Base-by-base conservation (phyloP, 2,797 vertebrate species). In the Okamejei kenojei region DNA sequence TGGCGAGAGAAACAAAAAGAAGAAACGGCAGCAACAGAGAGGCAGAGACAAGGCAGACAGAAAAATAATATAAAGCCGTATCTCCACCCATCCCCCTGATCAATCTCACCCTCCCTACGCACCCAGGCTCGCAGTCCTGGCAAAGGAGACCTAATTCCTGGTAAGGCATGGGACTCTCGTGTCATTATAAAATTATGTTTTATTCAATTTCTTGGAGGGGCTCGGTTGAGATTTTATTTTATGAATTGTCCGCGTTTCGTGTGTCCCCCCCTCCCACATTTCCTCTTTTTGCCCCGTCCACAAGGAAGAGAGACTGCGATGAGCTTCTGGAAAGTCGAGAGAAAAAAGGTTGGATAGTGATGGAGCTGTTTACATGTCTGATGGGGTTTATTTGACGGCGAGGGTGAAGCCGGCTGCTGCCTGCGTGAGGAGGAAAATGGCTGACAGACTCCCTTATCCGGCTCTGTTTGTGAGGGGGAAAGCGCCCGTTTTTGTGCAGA, bases 371-470 rank as follows among this genome's bases (percentile, higher is more conserved):
- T 92, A 92, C 71, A 92, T 76, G 71, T 92, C 71, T 92, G 38
- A 92, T 45, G 45, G 90, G 90, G 35, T 4, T 45, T 45, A 45
- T 92, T 74, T 92, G 90, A 76, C 90, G 90, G 68, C 29, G 71
- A 76, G 10, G 68, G 90, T 74, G 35, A 76, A 92, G 90, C 90
- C 90, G 90, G 90, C 71, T 92, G 90, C 68, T 92, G 90, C 38
- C 38, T 92, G 90, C 95, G 96, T 95, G 95, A 94, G 94, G 95
- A 94, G 96, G 96, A 96, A 96, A 96, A 96, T 96, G 96, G 96
- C 96, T 96, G 96, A 96, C 96, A 94, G 94, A 94, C 96, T 94
- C 93, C 94, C 95, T 95, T 94, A 95, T 94, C 94, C 93, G 95
- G 94, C 94, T 90, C 94, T 94, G 68, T 94, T 93, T 80, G 74